Conservation (phyloP, 2,797 vertebrate genomes). For the Microchirus variegatus region DNA sequence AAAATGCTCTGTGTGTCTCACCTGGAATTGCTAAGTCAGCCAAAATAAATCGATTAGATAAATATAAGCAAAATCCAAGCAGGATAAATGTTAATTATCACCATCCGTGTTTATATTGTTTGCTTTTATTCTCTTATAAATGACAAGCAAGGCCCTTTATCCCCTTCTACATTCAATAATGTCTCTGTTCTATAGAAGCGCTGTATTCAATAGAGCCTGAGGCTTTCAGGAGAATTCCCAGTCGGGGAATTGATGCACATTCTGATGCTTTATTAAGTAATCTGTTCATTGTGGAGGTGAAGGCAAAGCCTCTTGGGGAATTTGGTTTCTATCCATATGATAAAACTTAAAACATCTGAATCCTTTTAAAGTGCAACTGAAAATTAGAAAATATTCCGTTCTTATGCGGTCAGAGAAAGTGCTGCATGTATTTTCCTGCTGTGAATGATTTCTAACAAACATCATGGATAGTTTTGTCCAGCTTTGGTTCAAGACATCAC, state of each 20-base stretch:
- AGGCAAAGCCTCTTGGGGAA: slow-evolving; percentile 8
- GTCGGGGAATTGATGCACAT: slow-evolving; percentile 28
- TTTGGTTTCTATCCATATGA: slow-evolving; percentile 15
- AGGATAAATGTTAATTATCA: slow-evolving; percentile 6
- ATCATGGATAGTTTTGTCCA: too few species aligned
- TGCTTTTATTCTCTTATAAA: slow-evolving; percentile 15
- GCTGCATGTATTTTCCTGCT: too few species aligned
- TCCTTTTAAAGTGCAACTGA: slow-evolving; percentile 1
- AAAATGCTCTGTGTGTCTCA: too few species aligned
- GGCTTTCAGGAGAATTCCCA: slow-evolving; percentile 19
- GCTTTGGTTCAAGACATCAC: too few species aligned
- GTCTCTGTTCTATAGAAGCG: neutral
- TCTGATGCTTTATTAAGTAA: slow-evolving; percentile 43
- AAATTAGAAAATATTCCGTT: neutral
- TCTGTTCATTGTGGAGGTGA: slow-evolving; percentile 6
- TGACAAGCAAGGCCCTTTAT: neutral
- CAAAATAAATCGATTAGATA: too few species aligned
- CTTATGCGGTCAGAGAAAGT: too few species aligned
- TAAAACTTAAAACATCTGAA: slow-evolving; percentile 7
- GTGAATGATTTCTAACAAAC: too few species aligned
- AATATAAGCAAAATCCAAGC: neutral
- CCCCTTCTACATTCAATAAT: slow-evolving; percentile 5
- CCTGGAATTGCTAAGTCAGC: too few species aligned
- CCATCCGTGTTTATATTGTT: slow-evolving; percentile 14
- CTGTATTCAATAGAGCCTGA: slow-evolving; percentile 17